A percentile compares a stretch with the other conserved stretches of the same genome.
Evolutionary conservation across 2,797 vertebrate species (phyloP).

Genomic region (Danio tinwini): DNA sequence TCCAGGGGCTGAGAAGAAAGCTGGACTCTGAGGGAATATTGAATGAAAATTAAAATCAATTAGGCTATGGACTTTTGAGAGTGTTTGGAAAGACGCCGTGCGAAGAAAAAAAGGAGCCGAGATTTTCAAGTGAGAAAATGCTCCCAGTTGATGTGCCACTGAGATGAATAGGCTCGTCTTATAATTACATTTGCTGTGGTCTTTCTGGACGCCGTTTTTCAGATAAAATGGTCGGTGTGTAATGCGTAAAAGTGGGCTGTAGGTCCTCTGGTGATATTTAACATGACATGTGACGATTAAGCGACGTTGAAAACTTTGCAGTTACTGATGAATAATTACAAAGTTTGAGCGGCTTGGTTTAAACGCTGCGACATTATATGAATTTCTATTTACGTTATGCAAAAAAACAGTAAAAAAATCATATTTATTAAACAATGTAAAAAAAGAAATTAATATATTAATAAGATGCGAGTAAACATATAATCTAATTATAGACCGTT

Average conservation of each 20-base stretch:
- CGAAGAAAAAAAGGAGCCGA: slow-evolving; percentile 67
- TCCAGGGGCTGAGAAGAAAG: slow-evolving; percentile 78
- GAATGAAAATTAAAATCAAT: slow-evolving; percentile 88
- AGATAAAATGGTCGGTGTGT: slow-evolving; percentile 17
- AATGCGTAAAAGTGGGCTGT: slow-evolving; percentile 27
- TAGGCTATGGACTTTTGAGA: slow-evolving; percentile 82
- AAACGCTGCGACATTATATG: not conserved
- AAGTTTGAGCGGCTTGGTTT: not conserved
- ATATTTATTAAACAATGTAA: not conserved
- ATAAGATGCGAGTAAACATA: too few species aligned
- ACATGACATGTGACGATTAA: not conserved
- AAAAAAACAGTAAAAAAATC: not conserved
- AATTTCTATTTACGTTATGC: not conserved
- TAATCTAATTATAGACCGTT: too few species aligned
- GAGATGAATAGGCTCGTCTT: slow-evolving; percentile 65
- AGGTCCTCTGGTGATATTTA: not conserved
- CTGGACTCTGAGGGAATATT: slow-evolving; percentile 75
- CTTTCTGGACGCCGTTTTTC: slow-evolving; percentile 27
- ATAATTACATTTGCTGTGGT: slow-evolving; percentile 78
- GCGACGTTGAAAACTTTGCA: slow-evolving; percentile 3
- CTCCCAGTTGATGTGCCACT: slow-evolving; percentile 67
- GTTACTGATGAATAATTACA: not conserved
- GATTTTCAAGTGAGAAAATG: slow-evolving; percentile 72
- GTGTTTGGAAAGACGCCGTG: slow-evolving; percentile 72
- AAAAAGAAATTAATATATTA: not conserved